These are phyloP conservation scores for Lophotriccus pileatus DNA, from an alignment of 2,797 vertebrate genomes.

Conservation along the genomic window DNA sequence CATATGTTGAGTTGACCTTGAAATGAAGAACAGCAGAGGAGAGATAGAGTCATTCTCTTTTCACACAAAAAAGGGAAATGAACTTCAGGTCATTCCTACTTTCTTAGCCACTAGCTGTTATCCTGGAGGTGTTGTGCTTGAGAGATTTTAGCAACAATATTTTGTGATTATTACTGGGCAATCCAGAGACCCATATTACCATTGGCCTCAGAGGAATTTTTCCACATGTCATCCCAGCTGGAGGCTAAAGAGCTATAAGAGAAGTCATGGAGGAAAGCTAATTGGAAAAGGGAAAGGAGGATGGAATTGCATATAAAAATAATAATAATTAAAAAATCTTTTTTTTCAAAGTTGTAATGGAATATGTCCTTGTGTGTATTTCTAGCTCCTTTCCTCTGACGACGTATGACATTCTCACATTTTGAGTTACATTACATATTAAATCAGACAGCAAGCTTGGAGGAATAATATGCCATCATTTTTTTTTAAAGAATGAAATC, in stretches of 20 bases:
- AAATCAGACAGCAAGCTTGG: conserved; percentile 1
- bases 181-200: background rate
- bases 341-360: conserved; percentile 42
- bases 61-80: background rate
- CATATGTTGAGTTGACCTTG: conserved; percentile 43
- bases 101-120: conserved; percentile 28
- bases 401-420: background rate
- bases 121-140: conserved; percentile 24
- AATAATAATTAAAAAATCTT: background rate
- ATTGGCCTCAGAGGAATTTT: conserved; percentile 54
- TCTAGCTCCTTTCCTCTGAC: background rate
- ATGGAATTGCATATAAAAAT: conserved; percentile 27
- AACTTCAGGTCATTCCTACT: background rate
- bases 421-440: background rate
- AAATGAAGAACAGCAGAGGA: background rate
- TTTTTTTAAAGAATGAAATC: background rate
- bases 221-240: background rate
- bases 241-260: conserved; percentile 43
- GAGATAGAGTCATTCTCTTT: background rate
- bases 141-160: conserved; percentile 45
- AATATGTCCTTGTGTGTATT: background rate
- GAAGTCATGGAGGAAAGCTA: conserved; percentile 46
- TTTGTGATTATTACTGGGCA: background rate
- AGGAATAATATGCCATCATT: background rate
- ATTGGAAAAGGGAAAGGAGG: conserved; percentile 60